Evolutionary conservation across 2,888 invertebrate genomes (phyloP), one percentile per base, ranked within the genome.

Genomic region (Drosophila pseudotakahashii): DNA sequence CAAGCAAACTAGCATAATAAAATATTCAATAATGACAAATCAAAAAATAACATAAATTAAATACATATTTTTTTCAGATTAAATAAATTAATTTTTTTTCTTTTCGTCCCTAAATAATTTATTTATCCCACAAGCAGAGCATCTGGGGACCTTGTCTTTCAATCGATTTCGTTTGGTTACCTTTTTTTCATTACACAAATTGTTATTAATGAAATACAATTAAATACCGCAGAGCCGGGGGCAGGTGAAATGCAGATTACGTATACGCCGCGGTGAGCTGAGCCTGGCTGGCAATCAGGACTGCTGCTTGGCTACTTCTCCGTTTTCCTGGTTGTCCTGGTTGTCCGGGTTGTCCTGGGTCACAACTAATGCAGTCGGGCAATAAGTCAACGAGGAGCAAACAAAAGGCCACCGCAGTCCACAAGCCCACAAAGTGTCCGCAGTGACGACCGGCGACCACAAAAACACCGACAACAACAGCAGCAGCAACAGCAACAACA

Each of bases 201-300:
- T 83, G 84, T 81, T 81, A 87, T 82, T 83, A 88, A 85, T 88
- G 78, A 80, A 89, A 84, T 84, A 81, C 79, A 89, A 85, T 85
- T 85, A 89, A 89, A 89, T 88, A 79, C 72, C 55, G 63, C 51
- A 69, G 41, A 23, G 44, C 64, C 68, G 5, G 57, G 47, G 57
- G n/a, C 44, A 36, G 61, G 61, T 54, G 48, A 69, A 62, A 67
- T 67, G 71, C 67, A 81, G 88, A 87, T 87, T 87, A 85, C 81
- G 85, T 81, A 81, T 81, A 81, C 88, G 85, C 69, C 71, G 57
- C 55, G 61, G 62, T 66, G 78, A 51, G 72, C 71, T 47, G 37
- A 34, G 48, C 59, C 37, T 44, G 26, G 67, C 51, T 60, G 51
- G 59, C 77, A 81, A 85, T 82, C 86, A 88, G 82, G 79, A 68